phyloP scores from a whole-genome alignment of 2,888 invertebrate genomes.

The Invenusta paracnida region DNA sequence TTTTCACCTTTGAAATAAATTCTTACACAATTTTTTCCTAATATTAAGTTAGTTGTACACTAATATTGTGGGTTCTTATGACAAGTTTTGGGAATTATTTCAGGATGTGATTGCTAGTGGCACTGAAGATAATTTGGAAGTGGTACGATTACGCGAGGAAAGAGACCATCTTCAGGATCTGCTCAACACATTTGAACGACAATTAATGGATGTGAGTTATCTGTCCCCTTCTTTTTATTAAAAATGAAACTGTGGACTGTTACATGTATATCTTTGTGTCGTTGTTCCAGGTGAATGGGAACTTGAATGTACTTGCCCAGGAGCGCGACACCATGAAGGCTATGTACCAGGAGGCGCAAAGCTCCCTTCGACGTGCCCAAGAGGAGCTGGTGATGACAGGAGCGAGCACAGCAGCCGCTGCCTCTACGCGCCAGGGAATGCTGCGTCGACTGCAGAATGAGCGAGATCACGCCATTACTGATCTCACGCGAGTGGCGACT shows the following conservation, averaged over 20 bases:
- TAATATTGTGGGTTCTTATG: too few species aligned
- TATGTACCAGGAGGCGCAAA: neutral
- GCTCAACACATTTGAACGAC: neutral
- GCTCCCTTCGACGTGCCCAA: neutral
- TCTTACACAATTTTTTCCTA: too few species aligned
- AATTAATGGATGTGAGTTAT: neutral
- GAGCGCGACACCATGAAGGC: neutral
- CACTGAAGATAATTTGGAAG: neutral
- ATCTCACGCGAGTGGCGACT: neutral
- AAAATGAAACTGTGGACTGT: neutral
- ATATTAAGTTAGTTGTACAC: too few species aligned
- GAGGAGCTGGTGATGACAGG: neutral
- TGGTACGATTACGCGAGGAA: neutral
- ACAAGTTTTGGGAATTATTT: too few species aligned
- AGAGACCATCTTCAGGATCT: neutral
- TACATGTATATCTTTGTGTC: neutral
- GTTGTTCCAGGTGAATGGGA: neutral
- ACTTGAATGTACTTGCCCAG: neutral
- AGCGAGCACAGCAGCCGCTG: neutral
- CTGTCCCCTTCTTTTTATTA: too few species aligned
- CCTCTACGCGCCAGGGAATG: neutral
- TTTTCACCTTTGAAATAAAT: too few species aligned
- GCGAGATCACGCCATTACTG: neutral
- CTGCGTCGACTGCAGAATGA: neutral
- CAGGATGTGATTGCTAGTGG: too few species aligned